Evolutionary conservation across 1,140 invertebrate species (phyloP).

Genomic region (Cataglyphis hispanica): DNA sequence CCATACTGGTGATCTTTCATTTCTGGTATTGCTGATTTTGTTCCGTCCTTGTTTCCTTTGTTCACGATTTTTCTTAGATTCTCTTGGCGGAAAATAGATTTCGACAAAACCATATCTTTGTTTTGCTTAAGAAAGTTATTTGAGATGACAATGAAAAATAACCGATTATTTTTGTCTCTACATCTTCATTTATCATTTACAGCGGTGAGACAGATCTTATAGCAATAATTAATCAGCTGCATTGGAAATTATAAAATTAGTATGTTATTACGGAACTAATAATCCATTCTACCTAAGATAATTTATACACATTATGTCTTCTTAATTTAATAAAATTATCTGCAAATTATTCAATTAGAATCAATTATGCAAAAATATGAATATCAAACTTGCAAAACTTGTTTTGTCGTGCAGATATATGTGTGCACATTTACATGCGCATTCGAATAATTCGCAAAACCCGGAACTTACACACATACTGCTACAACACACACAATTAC

Average conservation of each 20-base stretch:
- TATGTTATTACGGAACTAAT: neutral
- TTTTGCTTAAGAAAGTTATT: neutral
- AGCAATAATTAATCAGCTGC: neutral
- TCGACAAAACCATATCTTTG: neutral
- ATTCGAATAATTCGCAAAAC: neutral
- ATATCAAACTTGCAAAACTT: neutral
- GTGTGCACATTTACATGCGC: neutral
- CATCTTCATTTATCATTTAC: neutral
- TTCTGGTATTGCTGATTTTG: slow-evolving; percentile 20
- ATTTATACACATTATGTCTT: neutral
- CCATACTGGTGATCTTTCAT: slow-evolving; percentile 44
- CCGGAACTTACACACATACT: neutral
- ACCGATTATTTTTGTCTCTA: neutral
- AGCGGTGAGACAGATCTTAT: neutral
- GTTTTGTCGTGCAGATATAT: neutral
- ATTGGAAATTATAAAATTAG: neutral
- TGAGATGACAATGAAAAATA: neutral
- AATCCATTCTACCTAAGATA: neutral
- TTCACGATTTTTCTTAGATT: neutral
- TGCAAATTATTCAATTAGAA: neutral
- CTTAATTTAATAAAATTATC: neutral
- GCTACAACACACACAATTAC: neutral
- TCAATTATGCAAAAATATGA: neutral
- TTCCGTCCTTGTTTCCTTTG: neutral
- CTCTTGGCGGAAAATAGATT: neutral